Evolutionary conservation across 2,113 vertebrate species (phyloP), one percentile per base, ranked within the genome.

Genomic region (Xiphophorus hellerii): DNA sequence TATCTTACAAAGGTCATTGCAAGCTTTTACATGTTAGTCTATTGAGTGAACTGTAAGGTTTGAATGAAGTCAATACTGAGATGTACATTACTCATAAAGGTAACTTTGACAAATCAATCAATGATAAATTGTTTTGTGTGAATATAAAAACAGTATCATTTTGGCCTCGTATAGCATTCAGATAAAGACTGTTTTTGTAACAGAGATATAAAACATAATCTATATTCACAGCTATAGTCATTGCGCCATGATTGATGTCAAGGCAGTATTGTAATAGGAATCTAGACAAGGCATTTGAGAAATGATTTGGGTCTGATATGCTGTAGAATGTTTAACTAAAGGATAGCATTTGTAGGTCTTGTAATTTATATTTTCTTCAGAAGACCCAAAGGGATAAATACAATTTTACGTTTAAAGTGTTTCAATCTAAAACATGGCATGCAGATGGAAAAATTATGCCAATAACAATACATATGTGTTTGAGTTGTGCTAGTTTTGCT

Each of bases 21-120:
- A 72, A 81, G 76, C 61, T 69, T 73, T 58, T 65, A 79, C 76
- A 28, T 82, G 88, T 74, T 61, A 31, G 63, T 82, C 71, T 81
- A 66, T 73, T 75, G 74, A 33, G 44, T 39, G 62, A 51, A 39
- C 51, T 74, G 70, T 85, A 70, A 71, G 64, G 76, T 74, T 87
- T 82, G 51, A 42, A 77, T 69, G 71, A 33, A 58, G 62, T 82
- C 51, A 61, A 62, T 69, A 71, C 15, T 76, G 33, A 71, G 35
- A 31, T 58, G 65, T 64, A 71, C 48, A 31, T 81, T 79, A 82
- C 20, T n/a, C 69, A 35, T 15, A 35, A 14, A 27, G 39, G 31
- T 33, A 39, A 71, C 29, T 35, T 2, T 3, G 1, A 20, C 20
- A 3, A 51, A 15, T 29, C 28, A 25, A 66, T 29, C 25, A n/a